Base-by-base conservation (phyloP, 2,113 vertebrate genomes). In the Dasyornis broadbenti region DNA sequence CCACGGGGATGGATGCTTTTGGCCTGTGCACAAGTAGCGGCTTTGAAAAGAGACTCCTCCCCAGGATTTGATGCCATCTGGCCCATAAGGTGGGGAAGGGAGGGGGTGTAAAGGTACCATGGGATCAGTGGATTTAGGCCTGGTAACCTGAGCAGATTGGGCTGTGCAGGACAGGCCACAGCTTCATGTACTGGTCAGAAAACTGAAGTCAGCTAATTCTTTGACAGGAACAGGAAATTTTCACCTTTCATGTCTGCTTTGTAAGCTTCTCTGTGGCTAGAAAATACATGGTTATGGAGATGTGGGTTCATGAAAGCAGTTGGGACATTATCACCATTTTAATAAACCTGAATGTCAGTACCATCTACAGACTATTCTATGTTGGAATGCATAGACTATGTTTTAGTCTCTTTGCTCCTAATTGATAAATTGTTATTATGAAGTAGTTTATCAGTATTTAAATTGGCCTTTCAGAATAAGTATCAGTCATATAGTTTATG, bases 11-110 rank as follows among this genome's bases (percentile, higher is more conserved):
- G 54, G 86, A 72, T 78, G 53, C 7, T 95, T 77, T 94, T 96
- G 95, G 94, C 93, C 93, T 72, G 70, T 15, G 84, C 87, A 90
- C 94, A 95, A 87, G 88, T 53, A 69, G 75, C 27, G 0, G 75
- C 93, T 95, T 94, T 95, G 93, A 54, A 91, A 85, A 82, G 93
- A 89, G 45, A 47, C 45, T 75, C 50, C 70, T 92, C 49, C 57
- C 76, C 73, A 73, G 94, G 93, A 92, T 87, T 91, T 89, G 90
- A n/a, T 82, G 81, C 95, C 91, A 95, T 97, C 96, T 96, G 91
- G 94, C 80, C 89, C 84, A 72, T 64, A 68, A 72, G 81, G 28
- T 92, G 86, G 89, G 81, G 49, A 92, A 65, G 53, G 94, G 90
- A 87, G 96, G 95, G 85, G 71, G 70, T 90, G 53, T 40, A 31